These are phyloP conservation scores for Aproaerema taeniolella DNA, from an alignment of 2,888 invertebrate genomes.

Conservation along the genomic window DNA sequence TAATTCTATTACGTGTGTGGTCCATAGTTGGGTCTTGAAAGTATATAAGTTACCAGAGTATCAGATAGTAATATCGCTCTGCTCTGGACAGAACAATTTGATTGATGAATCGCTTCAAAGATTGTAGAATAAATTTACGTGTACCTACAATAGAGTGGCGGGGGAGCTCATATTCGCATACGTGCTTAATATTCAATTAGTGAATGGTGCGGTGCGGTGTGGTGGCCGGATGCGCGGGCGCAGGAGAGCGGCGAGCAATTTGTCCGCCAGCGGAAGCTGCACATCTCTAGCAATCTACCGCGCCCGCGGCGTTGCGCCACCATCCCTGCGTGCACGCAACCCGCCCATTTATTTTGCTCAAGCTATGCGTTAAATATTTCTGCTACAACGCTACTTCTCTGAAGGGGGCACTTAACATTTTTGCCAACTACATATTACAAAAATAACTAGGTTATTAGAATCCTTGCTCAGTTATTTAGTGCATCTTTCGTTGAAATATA, in stretches of 20 bases:
- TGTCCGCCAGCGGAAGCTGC: slow-evolving; percentile 56
- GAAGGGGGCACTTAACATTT: no score
- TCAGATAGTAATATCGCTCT: no score
- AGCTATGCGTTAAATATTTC: slow-evolving; percentile 4
- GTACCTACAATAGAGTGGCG: slow-evolving; percentile 27
- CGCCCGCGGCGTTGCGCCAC: slow-evolving; percentile 28
- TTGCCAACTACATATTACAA: no score
- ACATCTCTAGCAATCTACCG: slow-evolving; percentile 50
- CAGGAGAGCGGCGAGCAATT: slow-evolving; percentile 37
- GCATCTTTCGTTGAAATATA: no score
- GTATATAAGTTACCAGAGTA: no score
- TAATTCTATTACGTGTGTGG: no score
- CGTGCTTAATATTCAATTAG: slow-evolving; percentile 49
- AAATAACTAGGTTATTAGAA: no score
- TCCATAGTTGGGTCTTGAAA: background rate
- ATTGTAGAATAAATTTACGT: slow-evolving; percentile 25
- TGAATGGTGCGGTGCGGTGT: slow-evolving; percentile 18
- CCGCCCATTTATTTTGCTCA: slow-evolving; percentile 11
- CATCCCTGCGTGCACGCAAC: slow-evolving; percentile 12
- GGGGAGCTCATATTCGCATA: slow-evolving; percentile 25
- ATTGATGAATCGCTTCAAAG: slow-evolving; percentile 26
- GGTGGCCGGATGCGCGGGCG: slow-evolving; percentile 38
- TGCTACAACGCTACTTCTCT: slow-evolving; percentile 10
- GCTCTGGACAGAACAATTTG: slow-evolving; percentile 18
- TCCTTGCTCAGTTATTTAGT: no score